Evolutionary conservation across 2,888 invertebrate species (phyloP), one percentile per base, ranked within the genome.

Genomic region (Nomada ruficornis): DNA sequence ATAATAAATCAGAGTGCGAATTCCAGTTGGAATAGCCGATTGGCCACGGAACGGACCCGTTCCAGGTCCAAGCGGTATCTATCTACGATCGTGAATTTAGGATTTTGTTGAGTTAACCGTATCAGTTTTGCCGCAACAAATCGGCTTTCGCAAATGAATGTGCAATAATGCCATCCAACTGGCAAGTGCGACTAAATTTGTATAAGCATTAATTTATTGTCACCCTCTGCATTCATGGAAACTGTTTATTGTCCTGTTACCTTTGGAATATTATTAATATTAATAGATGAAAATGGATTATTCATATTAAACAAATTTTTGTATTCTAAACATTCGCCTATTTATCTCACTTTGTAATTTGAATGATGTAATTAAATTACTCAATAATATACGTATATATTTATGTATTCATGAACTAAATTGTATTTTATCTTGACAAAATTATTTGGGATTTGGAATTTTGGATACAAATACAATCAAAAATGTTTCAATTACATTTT

Each of bases 41-140:
- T 69, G 74, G n/a, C 59, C 69, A 54, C 9, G 52, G 47, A 57
- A 71, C 36, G 65, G 73, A 76, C 54, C 60, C 42, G 60, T 64
- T 69, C 42, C 59, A 55, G 76, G 73, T 64, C 63, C 29, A 11
- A 1, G 26, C 55, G 36, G 7, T 36, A 36, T 36, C 36, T 64
- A 80, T 73, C 72, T 54, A 20, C 52, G 69, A 83, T 71, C 73
- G 63, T 83, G 75, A 82, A 82, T 85, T 78, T 65, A 62, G 75
- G 77, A 85, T 85, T 78, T 83, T 72, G 74, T 79, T 77, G 82
- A 85, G 82, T 83, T 80, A 82, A 84, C 59, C 77, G 68, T 82
- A 80, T 80, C 84, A 79, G 63, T 75, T 80, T 74, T 44, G 57
- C 63, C 29, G 59, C 76, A 82, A 83, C 80, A 78, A 85, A 82